Evolutionary conservation across 2,888 invertebrate genomes (phyloP), one percentile per base, ranked within the genome.

Genomic region (Chrysotoxum bicinctum): DNA sequence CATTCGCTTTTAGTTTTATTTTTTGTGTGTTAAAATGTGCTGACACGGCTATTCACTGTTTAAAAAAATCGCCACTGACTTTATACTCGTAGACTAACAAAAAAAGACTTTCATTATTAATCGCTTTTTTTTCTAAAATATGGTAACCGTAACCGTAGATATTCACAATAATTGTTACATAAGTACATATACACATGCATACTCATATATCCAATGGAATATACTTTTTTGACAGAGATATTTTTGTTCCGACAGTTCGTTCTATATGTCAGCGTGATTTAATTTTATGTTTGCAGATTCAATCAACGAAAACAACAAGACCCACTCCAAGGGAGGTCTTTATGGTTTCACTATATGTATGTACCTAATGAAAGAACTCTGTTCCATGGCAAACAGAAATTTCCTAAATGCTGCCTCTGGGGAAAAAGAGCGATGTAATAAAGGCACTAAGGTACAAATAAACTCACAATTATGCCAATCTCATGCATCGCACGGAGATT

Each of bases 401-500:
- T 35, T 35, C 35, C 16, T 45, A 45, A 9, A 50, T 40, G 2
- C 40, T 21, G 1, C 26, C 26, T 16, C 21, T 43, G n/a, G 23
- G 16, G 60, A 43, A 40, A 10, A 43, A 26, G 3, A 23, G 16
- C n/a, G 0, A 32, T 58, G n/a, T 56, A 16, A 19, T 35, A 35
- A 56, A 40, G 37, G 6, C 8, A 21, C 16, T 35, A 60, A 60
- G 23, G 58, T 40, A 40, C 35, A 60, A 40, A 43, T 62, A 62
- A 62, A 62, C 16, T 26, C 40, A 62, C 43, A 62, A 43, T 43
- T 43, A 43, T 43, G 43, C 23, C 60, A 62, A 62, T 40, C 60
- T 60, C 60, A 43, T 62, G 43, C 43, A 43, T 10, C 43, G 6
- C 43, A 26, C 10, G 16, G 26, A 60, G 23, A 60, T 40, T n/a